Evolutionary conservation across 2,888 invertebrate species (phyloP), one percentile per base, ranked within the genome.

Genomic region (Tetragonisca angustula): DNA sequence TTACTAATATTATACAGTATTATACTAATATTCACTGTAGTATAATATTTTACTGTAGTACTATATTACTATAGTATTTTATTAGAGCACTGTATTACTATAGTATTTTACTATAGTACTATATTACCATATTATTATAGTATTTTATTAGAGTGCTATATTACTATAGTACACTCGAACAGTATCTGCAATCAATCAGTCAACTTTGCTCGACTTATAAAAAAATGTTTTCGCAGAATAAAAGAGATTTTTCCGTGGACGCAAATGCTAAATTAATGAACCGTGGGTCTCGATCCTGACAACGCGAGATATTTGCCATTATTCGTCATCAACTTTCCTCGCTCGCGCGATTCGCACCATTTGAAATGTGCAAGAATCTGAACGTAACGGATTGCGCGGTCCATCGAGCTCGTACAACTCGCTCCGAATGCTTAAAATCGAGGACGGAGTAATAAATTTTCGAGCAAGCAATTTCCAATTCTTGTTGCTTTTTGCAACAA

Each of bases 371-470:
- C 67, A 50, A 78, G 69, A 74, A 69, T 62, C 27, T 54, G 49
- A 52, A 71, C 65, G 59, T 82, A 81, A 74, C 78, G 81, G 78
- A 65, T 59, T 59, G 36, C 74, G 50, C 74, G 74, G 73, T 71
- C 70, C 65, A 71, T 69, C 50, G 59, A 77, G 52, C 32, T 36
- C 76, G 76, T n/a, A 49, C 62, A 69, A 75, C 69, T 69, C 49
- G 61, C 32, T 27, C n/a, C 1, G 67, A 61, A 61, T 54, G 67
- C 32, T 72, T 68, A 54, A 81, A 67, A 77, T 77, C 59, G 67
- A 11, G 72, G 52, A 68, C 59, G 50, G 54, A 67, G 76, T 72
- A 50, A 72, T 52, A 76, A 70, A 70, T 64, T 61, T 52, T 52
- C 15, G 15, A 64, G 17, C 36, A 27, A 54, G 11, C 21, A 64